Evolutionary conservation across 2,888 invertebrate genomes (phyloP), one percentile per base, ranked within the genome.

Genomic region (Erynnis tages): DNA sequence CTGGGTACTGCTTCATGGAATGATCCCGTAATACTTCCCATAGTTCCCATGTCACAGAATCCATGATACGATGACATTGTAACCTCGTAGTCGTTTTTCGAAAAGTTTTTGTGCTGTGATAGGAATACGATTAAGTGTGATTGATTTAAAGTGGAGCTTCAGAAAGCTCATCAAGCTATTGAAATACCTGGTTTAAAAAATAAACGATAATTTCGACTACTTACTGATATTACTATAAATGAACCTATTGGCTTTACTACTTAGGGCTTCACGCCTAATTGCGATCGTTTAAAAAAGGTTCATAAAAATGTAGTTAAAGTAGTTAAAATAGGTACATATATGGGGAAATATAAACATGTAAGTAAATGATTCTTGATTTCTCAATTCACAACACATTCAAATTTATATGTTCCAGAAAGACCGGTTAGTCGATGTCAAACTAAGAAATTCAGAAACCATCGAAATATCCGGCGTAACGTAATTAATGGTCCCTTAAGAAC

Each of bases 301-400:
- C n/a, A n/a, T n/a, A n/a, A n/a, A n/a, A n/a, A n/a, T n/a, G n/a
- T n/a, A n/a, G n/a, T n/a, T n/a, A 21, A 21, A 21, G 4, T 21
- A 21, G 21, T 21, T 3, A 4, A 21, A 4, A 21, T 21, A 21
- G 6, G 21, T 21, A 21, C 21, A 37, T 11, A 21, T n/a, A n/a
- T n/a, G n/a, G n/a, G n/a, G n/a, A n/a, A n/a, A n/a, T n/a, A n/a
- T n/a, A n/a, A n/a, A n/a, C n/a, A n/a, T n/a, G n/a, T n/a, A n/a
- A n/a, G n/a, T 10, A 21, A 16, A 17, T 35, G 17, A 19, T 16
- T 19, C 8, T 4, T 17, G 35, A 35, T 17, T 8, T 17, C 11
- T 41, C 17, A 16, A 35, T 46, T 34, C 35, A 46, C 19, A 29
- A 11, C 45, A 46, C 14, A 35, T 46, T 46, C 35, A 25, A 25